Base-by-base conservation (phyloP, 2,113 vertebrate species). In the Rattus norvegicus region DNA sequence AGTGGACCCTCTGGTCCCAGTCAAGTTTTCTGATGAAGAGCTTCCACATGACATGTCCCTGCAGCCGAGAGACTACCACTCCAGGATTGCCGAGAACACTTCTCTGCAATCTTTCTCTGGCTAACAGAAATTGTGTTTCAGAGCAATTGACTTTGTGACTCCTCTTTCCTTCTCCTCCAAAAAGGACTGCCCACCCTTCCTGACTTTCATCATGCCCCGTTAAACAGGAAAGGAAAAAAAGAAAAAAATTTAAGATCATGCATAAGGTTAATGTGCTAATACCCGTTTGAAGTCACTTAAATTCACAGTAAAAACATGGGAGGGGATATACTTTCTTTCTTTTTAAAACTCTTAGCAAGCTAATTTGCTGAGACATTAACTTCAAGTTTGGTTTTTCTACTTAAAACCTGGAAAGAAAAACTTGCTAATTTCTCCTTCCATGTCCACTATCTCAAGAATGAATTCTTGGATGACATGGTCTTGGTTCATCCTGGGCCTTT, bases 361-460 rank as follows among this genome's bases (percentile, higher is more conserved):
- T 97, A 89, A 97, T 84, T 59, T 86, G 94, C 63, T 88, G 54
- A 86, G 88, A 93, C 81, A 95, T 87, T 93, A 81, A 94, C 95
- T 95, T 93, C 80, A 89, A 54, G 80, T 56, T 81, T 83, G 19
- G n/a, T 92, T 92, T 94, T 94, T 90, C 77, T 90, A 39, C 92
- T 94, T 88, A 95, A 88, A 33, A 92, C 43, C 56, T 54, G 70
- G 52, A 92, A 96, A 95, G 81, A 96, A 97, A 83, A 95, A 95
- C 43, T 96, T 95, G 47, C 28, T 85, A 75, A 67, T 86, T 93
- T 95, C 80, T 94, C 63, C 36, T 19, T 67, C 49, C 28, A 8
- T 36, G 56, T 36, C 88, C 39, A 83, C 43, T 84, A 28, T 70
- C 63, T 76, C 56, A 95, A 90, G 81, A 95, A 89, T 3, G 92